These are phyloP conservation scores for Sylvilagus floridanus DNA, from an alignment of 2,797 vertebrate genomes.

Conservation along the genomic window DNA sequence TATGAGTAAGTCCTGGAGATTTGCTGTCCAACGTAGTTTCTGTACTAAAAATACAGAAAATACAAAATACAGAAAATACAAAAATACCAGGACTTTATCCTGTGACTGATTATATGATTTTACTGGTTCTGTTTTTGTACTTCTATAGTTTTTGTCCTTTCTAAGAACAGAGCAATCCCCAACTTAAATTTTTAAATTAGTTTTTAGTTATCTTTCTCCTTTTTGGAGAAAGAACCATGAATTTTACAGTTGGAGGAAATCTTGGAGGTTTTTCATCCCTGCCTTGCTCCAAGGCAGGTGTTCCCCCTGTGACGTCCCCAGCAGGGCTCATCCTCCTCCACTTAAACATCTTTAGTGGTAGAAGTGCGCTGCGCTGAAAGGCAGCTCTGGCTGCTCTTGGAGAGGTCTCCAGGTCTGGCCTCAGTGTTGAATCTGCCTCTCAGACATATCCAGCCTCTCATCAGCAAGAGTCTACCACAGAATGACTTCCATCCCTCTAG, in stretches of 20 bases:
- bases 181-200: not conserved
- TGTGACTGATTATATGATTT: not conserved
- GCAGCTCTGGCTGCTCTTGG: not conserved
- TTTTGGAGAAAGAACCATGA: not conserved
- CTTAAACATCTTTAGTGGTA: not conserved
- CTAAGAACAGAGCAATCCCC: not conserved
- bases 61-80: too few species aligned
- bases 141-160: not conserved
- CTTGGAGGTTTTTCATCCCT: not conserved
- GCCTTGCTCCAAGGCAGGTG: not conserved
- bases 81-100: not conserved
- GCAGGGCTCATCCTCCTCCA: not conserved
- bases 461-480: not conserved
- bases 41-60: too few species aligned
- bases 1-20: not conserved
- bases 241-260: conserved; percentile 14
- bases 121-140: not conserved
- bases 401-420: not conserved
- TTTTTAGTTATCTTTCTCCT: conserved; percentile 16
- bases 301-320: not conserved
- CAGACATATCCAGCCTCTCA: rapidly evolving
- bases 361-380: not conserved
- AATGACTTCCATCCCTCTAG: not conserved
- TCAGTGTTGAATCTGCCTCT: not conserved
- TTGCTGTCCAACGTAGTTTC: too few species aligned